These are phyloP conservation scores for Molorchus minor DNA, from an alignment of 2,888 invertebrate genomes.

Conservation along the genomic window DNA sequence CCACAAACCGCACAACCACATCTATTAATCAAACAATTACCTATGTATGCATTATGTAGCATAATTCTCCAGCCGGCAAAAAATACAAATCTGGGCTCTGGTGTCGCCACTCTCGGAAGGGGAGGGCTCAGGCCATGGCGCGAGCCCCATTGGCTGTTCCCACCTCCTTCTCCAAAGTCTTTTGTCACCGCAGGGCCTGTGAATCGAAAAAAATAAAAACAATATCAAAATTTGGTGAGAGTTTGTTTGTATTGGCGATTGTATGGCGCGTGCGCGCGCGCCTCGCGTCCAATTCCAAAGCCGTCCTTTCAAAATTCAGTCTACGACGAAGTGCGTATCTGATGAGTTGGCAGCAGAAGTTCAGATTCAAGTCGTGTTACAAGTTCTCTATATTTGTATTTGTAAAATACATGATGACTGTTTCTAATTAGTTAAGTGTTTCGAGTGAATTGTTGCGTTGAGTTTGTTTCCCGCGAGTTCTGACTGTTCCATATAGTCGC, in stretches of 20 bases:
- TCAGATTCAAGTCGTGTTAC: constrained; percentile 1
- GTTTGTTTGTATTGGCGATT: constrained; percentile 15
- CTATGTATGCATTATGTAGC: too few relatives aligned
- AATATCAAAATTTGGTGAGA: constrained; percentile 22
- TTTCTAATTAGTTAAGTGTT: constrained; percentile 8
- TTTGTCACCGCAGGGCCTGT: constrained; percentile 13
- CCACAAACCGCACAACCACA: too few relatives aligned
- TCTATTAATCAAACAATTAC: too few relatives aligned
- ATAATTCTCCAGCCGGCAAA: background rate
- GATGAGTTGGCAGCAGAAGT: constrained; percentile 5
- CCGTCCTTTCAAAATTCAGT: constrained; percentile 39
- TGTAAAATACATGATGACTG: background rate
- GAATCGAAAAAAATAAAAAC: constrained; percentile 12
- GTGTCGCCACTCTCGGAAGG: background rate
- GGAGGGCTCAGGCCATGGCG: background rate
- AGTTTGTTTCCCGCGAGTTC: constrained; percentile 2
- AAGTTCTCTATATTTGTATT: constrained; percentile 4
- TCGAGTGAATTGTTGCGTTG: background rate
- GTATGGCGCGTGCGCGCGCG: constrained; percentile 28
- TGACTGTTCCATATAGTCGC: constrained; percentile 17
- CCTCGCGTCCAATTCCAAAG: constrained; percentile 33
- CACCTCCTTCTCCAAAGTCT: constrained; percentile 18
- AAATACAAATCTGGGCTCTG: background rate
- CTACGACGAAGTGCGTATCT: constrained; percentile 17
- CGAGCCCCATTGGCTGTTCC: constrained; percentile 14